Evolutionary conservation across 2,888 invertebrate genomes (phyloP).

Genomic region (Dicyrtomina minuta): DNA sequence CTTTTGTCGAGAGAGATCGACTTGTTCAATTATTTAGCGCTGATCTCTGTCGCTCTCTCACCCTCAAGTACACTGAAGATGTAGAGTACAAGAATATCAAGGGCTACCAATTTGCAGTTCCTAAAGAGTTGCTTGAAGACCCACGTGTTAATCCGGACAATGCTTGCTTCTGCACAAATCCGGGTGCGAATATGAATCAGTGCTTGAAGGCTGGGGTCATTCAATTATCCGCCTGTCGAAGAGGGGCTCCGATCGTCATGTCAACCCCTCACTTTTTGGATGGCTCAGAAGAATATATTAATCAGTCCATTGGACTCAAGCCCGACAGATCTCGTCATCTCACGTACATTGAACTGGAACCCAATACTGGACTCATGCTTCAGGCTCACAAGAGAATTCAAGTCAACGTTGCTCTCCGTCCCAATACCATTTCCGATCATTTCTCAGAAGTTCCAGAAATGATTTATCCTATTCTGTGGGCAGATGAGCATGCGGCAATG

Average conservation of each 20-base stretch:
- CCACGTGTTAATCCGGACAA: constrained; percentile 34
- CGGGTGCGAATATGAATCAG: neutral
- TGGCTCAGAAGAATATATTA: constrained; percentile 19
- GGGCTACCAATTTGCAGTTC: constrained; percentile 37
- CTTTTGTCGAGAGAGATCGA: constrained; percentile 55
- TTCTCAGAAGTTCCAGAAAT: constrained; percentile 18
- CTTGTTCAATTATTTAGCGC: constrained; percentile 55
- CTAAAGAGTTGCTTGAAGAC: constrained; percentile 35
- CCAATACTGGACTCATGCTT: constrained; percentile 27
- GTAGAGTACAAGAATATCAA: constrained; percentile 32
- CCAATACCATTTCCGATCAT: constrained; percentile 14
- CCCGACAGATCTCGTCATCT: constrained; percentile 18
- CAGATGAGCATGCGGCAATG: constrained; percentile 21
- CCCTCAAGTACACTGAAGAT: constrained; percentile 35
- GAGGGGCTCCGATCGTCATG: constrained; percentile 31
- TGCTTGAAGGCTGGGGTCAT: constrained; percentile 36
- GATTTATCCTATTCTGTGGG: constrained; percentile 29
- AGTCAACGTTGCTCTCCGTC: constrained; percentile 15
- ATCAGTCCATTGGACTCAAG: constrained; percentile 18
- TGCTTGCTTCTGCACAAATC: constrained; percentile 33
- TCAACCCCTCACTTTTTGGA: constrained; percentile 30
- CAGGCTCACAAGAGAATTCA: constrained; percentile 29
- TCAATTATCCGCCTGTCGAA: constrained; percentile 31
- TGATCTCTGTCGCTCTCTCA: constrained; percentile 55
- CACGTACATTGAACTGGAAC: constrained; percentile 27